phyloP scores from a whole-genome alignment of 2,888 invertebrate genomes.

The Macaria notata region DNA sequence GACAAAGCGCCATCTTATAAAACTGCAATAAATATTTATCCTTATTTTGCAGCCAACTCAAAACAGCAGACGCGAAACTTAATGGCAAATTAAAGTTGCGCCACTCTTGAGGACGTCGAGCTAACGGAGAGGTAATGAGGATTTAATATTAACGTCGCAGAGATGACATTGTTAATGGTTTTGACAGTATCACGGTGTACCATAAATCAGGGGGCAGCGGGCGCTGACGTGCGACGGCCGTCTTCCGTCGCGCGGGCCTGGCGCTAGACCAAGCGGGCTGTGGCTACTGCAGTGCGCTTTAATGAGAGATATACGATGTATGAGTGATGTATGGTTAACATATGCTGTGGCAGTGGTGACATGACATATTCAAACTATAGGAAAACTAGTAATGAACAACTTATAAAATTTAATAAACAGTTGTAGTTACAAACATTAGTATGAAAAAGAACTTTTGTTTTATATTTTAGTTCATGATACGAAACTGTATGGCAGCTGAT shows the following conservation, averaged over 20 bases:
- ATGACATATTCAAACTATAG: neutral
- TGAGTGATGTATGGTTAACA: neutral
- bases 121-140: slow-evolving; percentile 27
- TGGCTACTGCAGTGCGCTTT: slow-evolving; percentile 21
- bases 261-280: slow-evolving; percentile 4
- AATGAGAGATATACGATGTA: neutral
- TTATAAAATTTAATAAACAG: no score
- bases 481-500: no score
- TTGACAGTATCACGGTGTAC: slow-evolving; percentile 28
- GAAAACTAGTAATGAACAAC: no score
- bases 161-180: slow-evolving; percentile 31
- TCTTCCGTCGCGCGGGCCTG: slow-evolving; percentile 26
- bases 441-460: no score
- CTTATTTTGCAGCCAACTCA: neutral
- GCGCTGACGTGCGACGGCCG: slow-evolving; percentile 30
- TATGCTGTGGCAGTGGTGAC: neutral
- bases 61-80: neutral
- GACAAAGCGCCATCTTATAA: no score
- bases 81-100: slow-evolving; percentile 14
- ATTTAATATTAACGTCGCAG: slow-evolving; percentile 25
- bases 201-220: slow-evolving; percentile 33
- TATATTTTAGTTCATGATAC: no score
- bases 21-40: neutral
- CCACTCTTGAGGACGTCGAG: slow-evolving; percentile 8
- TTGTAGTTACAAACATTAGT: no score